phyloP scores from a whole-genome alignment of 2,113 vertebrate genomes.

The Lichenostomus cassidix region DNA sequence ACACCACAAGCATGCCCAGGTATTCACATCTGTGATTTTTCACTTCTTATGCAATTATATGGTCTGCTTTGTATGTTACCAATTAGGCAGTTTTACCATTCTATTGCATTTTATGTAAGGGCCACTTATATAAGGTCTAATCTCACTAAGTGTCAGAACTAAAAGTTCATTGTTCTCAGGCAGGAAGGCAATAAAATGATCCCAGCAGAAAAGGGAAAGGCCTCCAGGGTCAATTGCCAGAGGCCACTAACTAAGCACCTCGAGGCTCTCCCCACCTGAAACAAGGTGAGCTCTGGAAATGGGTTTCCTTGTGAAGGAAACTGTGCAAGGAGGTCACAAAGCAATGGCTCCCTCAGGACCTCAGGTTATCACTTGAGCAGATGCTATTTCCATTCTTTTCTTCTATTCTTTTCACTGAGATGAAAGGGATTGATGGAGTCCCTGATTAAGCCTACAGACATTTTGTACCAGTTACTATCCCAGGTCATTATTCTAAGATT shows the following conservation, averaged over 20 bases:
- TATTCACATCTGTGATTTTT: neutral
- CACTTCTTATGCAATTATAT: neutral
- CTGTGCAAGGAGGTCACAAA: neutral
- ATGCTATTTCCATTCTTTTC: neutral
- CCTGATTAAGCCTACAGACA: neutral
- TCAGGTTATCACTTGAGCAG: neutral
- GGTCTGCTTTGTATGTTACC: neutral
- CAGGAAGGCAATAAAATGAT: constrained; percentile 37
- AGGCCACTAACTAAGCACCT: neutral
- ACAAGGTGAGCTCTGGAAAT: neutral
- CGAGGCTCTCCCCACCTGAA: neutral
- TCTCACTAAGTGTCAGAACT: neutral
- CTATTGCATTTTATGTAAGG: neutral
- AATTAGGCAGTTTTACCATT: neutral
- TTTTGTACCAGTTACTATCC: neutral
- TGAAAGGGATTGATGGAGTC: neutral
- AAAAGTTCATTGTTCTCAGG: constrained; percentile 10
- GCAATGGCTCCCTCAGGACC: neutral
- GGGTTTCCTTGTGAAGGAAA: neutral
- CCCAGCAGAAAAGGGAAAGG: neutral
- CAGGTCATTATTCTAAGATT: neutral
- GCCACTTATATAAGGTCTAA: neutral
- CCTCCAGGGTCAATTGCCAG: neutral
- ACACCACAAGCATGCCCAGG: neutral
- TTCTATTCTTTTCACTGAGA: neutral